Percentiles rank a stretch among this genome's conserved stretches.
These are phyloP conservation scores for Melinopterus prodromus DNA, from an alignment of 2,888 invertebrate species.

Conservation along the genomic window DNA sequence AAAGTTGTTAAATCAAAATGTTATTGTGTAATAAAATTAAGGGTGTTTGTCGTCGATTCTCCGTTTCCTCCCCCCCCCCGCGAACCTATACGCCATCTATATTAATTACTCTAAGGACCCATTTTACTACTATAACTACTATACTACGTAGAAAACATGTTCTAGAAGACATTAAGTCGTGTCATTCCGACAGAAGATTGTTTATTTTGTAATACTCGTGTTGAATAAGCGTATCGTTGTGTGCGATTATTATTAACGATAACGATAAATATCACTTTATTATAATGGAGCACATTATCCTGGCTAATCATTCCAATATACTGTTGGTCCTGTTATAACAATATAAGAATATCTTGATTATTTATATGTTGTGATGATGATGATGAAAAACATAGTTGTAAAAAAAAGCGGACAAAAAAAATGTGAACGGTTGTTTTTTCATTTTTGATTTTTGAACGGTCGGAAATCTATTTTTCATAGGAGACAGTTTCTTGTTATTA, in stretches of 20 bases:
- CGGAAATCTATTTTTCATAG: constrained; percentile 61
- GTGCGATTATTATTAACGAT: constrained; percentile 35
- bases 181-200: constrained; percentile 53
- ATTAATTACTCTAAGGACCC: constrained; percentile 48
- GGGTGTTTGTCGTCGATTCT: constrained; percentile 47
- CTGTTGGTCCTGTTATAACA: constrained; percentile 62
- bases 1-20: constrained; percentile 61
- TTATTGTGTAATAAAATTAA: constrained; percentile 48
- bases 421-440: constrained; percentile 40
- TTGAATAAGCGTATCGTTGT: constrained; percentile 41
- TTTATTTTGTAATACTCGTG: constrained; percentile 59
- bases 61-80: neutral
- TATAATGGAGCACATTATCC: constrained; percentile 62
- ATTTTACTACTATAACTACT: constrained; percentile 28
- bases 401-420: constrained; percentile 56
- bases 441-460: constrained; percentile 4
- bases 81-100: constrained; percentile 25
- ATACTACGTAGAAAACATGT: neutral
- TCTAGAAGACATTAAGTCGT: constrained; percentile 31
- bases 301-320: constrained; percentile 62
- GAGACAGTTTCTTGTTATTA: constrained; percentile 67
- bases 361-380: constrained; percentile 62
- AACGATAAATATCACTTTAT: constrained; percentile 53
- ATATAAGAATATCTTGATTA: constrained; percentile 59
- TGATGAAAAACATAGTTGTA: constrained; percentile 57